These are phyloP conservation scores for Teleiodes luculella DNA, from an alignment of 2,888 invertebrate species.

Conservation along the genomic window DNA sequence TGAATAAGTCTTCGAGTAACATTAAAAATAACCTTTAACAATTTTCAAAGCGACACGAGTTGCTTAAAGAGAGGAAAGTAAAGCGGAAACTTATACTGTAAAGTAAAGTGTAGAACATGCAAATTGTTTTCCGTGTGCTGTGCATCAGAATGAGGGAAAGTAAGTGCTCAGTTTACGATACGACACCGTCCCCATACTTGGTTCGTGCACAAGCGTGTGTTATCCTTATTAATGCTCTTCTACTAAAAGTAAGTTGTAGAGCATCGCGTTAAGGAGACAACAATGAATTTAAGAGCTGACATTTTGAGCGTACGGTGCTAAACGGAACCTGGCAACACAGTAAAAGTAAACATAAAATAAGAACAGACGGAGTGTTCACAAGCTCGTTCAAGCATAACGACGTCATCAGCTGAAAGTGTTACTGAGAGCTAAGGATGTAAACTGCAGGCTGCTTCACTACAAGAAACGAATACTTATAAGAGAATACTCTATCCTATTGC, in stretches of 20 bases:
- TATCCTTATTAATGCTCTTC: too few species aligned
- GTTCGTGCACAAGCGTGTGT: background rate
- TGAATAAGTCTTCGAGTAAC: too few species aligned
- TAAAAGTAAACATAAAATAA: constrained; percentile 46
- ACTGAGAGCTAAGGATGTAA: constrained; percentile 38
- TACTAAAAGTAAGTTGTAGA: too few species aligned
- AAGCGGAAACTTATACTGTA: too few species aligned
- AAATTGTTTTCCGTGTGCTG: background rate
- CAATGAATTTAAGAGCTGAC: background rate
- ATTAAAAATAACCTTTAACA: too few species aligned
- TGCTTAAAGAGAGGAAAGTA: too few species aligned
- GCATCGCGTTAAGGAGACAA: too few species aligned
- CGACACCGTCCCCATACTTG: too few species aligned
- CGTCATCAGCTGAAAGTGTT: constrained; percentile 50
- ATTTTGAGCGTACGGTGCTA: background rate
- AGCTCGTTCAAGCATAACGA: constrained; percentile 49
- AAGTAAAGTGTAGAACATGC: too few species aligned
- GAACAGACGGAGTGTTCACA: constrained; percentile 23
- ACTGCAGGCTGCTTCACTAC: constrained; percentile 28
- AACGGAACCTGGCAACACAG: background rate
- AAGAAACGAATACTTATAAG: too few species aligned
- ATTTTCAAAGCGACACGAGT: too few species aligned
- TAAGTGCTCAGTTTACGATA: background rate
- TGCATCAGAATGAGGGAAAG: background rate
- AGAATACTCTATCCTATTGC: background rate